phyloP scores from a whole-genome alignment of 2,888 invertebrate genomes.

The Cantharis rustica region DNA sequence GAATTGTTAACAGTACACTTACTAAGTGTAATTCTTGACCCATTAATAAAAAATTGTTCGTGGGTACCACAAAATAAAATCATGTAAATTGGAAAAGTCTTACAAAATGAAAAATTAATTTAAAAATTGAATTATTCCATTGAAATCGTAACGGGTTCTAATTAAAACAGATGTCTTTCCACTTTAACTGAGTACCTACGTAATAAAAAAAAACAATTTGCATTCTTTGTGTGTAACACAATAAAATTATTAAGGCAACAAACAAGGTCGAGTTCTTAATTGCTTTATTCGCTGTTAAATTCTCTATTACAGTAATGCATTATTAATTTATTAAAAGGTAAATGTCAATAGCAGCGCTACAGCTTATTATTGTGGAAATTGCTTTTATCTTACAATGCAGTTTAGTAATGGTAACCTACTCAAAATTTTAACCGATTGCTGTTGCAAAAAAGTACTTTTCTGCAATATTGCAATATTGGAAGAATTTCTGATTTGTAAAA shows the following conservation, averaged over 20 bases:
- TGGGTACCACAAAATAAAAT: background rate
- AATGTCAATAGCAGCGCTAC: background rate
- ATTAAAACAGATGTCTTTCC: background rate
- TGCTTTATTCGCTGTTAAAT: slow-evolving; percentile 14
- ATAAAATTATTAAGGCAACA: slow-evolving; percentile 8
- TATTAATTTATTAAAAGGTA: background rate
- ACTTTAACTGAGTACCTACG: background rate
- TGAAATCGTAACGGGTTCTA: background rate
- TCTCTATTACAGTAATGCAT: background rate
- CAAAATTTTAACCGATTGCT: background rate
- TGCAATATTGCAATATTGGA: background rate
- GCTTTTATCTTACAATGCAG: background rate
- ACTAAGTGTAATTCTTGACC: background rate
- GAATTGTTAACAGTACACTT: background rate
- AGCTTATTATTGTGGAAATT: background rate
- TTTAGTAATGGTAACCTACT: background rate
- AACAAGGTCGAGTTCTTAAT: slow-evolving; percentile 20
- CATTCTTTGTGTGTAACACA: slow-evolving; percentile 14
- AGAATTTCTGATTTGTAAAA: background rate
- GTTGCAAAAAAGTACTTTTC: background rate
- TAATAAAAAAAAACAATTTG: background rate
- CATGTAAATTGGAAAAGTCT: background rate
- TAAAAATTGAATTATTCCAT: background rate
- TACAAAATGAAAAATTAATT: background rate
- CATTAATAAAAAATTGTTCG: background rate